A percentile compares a stretch with the other conserved stretches of the same genome.
These are phyloP conservation scores for Caenorhabditis macrosperma DNA, from an alignment of 2,888 invertebrate species.

Conservation along the genomic window DNA sequence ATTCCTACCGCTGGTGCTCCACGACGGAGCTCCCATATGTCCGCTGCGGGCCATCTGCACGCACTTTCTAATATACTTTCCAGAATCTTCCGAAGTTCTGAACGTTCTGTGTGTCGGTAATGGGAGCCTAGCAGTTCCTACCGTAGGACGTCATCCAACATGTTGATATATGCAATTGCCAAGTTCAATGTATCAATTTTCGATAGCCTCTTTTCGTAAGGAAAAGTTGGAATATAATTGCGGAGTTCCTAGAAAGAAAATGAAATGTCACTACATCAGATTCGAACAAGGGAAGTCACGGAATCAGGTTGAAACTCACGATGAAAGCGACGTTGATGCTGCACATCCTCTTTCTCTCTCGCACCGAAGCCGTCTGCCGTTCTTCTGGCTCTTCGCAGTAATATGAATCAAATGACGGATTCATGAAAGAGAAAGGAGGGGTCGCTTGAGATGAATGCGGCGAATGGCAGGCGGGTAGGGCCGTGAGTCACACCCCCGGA, in stretches of 20 bases:
- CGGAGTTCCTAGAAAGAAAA: constrained; percentile 87
- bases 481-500: constrained; percentile 22
- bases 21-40: constrained; percentile 70
- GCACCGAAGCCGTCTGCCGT: constrained; percentile 93
- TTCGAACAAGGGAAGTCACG: constrained; percentile 1
- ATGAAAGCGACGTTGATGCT: constrained; percentile 91
- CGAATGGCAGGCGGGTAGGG: constrained; percentile 10
- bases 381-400: constrained; percentile 63
- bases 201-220: constrained; percentile 96
- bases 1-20: constrained; percentile 78
- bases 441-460: constrained; percentile 15
- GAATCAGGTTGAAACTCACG: constrained; percentile 57
- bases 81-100: constrained; percentile 69
- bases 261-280: background rate
- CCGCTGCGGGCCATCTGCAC: constrained; percentile 69
- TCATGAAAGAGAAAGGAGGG: constrained; percentile 19
- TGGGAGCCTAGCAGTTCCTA: constrained; percentile 8
- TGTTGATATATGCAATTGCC: constrained; percentile 96
- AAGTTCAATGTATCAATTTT: constrained; percentile 97
- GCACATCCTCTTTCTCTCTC: constrained; percentile 97
- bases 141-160: constrained; percentile 84
- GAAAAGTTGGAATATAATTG: constrained; percentile 98
- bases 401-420: constrained; percentile 35
- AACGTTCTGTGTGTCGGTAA: background rate
- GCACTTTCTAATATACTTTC: constrained; percentile 68